A percentile compares a stretch with the other conserved stretches of the same genome.
phyloP scores from a whole-genome alignment of 2,113 vertebrate genomes.

The Dendropsophus ebraccatus region DNA sequence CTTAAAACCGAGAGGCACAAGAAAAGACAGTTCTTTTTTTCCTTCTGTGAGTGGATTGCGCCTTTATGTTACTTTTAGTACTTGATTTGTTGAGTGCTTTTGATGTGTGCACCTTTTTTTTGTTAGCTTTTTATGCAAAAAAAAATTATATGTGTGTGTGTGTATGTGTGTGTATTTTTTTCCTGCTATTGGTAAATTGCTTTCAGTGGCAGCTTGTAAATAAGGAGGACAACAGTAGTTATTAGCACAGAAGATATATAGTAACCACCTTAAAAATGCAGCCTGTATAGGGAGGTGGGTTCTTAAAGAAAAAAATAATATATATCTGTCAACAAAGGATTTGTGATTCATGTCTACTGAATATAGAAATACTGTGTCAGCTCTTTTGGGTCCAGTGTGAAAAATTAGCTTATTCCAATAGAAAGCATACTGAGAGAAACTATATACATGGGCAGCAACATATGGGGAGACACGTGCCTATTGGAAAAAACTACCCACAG shows the following conservation, averaged over 20 bases:
- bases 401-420: too few relatives aligned
- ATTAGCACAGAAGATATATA: neutral
- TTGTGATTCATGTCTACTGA: neutral
- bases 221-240: neutral
- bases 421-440: too few relatives aligned
- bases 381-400: neutral
- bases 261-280: neutral
- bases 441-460: too few relatives aligned
- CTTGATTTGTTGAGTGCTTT: slow-evolving; percentile 32
- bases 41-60: neutral
- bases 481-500: too few relatives aligned
- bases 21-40: neutral
- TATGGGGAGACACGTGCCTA: too few relatives aligned
- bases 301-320: neutral
- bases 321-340: neutral
- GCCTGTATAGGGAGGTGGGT: neutral
- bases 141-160: too few relatives aligned
- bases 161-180: too few relatives aligned
- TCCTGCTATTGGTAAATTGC: neutral
- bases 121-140: slow-evolving; percentile 15
- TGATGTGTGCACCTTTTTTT: slow-evolving; percentile 24
- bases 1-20: neutral
- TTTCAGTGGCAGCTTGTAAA: neutral
- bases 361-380: neutral
- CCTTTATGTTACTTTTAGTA: slow-evolving; percentile 22